These are phyloP conservation scores for Drosophila nasuta DNA, from an alignment of 1,140 invertebrate species.

Conservation along the genomic window DNA sequence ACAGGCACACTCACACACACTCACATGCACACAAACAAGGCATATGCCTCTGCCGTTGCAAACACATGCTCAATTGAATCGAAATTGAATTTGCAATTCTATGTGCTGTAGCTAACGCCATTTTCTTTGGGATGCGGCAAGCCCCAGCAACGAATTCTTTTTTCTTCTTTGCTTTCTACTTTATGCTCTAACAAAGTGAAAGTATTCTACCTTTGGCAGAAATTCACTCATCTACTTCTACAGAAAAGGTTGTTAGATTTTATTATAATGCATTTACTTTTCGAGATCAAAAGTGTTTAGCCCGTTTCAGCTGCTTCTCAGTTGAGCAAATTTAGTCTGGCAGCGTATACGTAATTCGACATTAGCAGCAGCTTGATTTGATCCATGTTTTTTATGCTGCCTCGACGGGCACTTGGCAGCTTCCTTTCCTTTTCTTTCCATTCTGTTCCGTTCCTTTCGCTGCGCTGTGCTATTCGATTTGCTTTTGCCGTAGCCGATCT, in stretches of 20 bases:
- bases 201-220: background rate
- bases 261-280: no score
- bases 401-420: slow-evolving; percentile 64
- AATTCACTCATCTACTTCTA: background rate
- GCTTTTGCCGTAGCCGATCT: slow-evolving; percentile 52
- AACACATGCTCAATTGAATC: slow-evolving; percentile 84
- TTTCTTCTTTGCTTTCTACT: slow-evolving; percentile 27
- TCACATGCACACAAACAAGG: slow-evolving; percentile 23
- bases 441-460: slow-evolving; percentile 18
- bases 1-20: slow-evolving; percentile 11
- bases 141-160: slow-evolving; percentile 36
- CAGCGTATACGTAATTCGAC: slow-evolving; percentile 23
- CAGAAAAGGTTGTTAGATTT: background rate
- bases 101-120: slow-evolving; percentile 80
- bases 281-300: background rate
- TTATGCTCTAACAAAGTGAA: slow-evolving; percentile 1
- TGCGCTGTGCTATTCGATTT: slow-evolving; percentile 54
- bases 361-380: background rate
- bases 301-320: background rate
- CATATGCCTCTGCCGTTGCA: slow-evolving; percentile 73
- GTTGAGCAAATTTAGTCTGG: background rate
- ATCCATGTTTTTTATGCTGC: slow-evolving; percentile 35
- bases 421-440: slow-evolving; percentile 22
- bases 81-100: slow-evolving; percentile 84
- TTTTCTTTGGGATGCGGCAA: slow-evolving; percentile 72